Conservation (phyloP, 2,888 invertebrate species). For the Ormia ochracea region DNA sequence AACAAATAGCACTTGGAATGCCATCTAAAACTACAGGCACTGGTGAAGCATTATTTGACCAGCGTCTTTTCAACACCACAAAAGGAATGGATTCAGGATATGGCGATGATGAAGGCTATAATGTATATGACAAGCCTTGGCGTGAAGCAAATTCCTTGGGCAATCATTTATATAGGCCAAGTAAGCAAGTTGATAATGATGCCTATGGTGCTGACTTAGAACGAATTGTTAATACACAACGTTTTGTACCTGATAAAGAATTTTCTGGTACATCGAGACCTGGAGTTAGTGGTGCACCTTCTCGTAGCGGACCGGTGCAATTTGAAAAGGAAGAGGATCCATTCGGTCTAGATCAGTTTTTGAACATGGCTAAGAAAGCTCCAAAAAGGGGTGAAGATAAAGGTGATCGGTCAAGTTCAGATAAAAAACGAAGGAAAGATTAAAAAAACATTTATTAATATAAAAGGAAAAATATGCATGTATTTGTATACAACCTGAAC, state of each 20-base stretch:
- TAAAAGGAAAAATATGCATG: neutral
- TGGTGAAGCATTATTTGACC: conserved; percentile 94
- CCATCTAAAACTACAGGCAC: conserved; percentile 86
- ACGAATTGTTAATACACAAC: conserved; percentile 90
- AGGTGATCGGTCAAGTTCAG: conserved; percentile 68
- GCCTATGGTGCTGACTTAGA: conserved; percentile 94
- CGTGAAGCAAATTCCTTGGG: conserved; percentile 90
- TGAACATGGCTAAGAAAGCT: conserved; percentile 95
- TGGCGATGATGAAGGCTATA: conserved; percentile 97
- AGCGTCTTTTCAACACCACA: conserved; percentile 94
- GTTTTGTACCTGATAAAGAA: conserved; percentile 98
- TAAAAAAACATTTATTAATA: conserved; percentile 34
- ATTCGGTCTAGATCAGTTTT: conserved; percentile 98
- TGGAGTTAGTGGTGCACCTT: conserved; percentile 78
- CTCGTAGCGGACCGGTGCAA: conserved; percentile 96
- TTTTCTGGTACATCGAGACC: conserved; percentile 93
- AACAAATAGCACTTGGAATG: conserved; percentile 97
- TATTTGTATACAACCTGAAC: neutral
- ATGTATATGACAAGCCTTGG: conserved; percentile 99
- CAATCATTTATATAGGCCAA: conserved; percentile 92
- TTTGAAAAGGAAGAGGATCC: conserved; percentile 95
- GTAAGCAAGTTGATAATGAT: conserved; percentile 91
- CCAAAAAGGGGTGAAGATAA: conserved; percentile 81
- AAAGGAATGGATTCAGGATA: conserved; percentile 95
- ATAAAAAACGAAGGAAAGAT: conserved; percentile 70